Evolutionary conservation across 1,140 invertebrate species (phyloP).

Genomic region (Brachionus paranguensis): DNA sequence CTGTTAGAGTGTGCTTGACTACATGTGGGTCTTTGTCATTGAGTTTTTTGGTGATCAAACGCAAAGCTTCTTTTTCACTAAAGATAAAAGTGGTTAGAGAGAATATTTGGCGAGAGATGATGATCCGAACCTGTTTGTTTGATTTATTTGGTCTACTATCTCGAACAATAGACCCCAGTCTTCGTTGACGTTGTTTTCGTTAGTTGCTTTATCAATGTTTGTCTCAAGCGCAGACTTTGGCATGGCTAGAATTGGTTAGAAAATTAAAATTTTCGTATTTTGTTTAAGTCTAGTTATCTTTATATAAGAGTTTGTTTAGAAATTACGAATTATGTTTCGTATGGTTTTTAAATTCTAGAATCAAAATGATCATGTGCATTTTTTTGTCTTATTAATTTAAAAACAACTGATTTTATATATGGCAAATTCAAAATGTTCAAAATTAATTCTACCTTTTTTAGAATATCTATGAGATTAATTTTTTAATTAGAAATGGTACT

Average conservation of each 20-base stretch:
- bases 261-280: not conserved
- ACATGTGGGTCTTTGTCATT: constrained; percentile 31
- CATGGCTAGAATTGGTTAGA: not conserved
- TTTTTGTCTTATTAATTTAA: too few species aligned
- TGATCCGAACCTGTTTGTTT: not conserved
- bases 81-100: too few species aligned
- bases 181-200: constrained; percentile 7
- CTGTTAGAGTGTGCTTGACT: not conserved
- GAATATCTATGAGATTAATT: too few species aligned
- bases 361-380: too few species aligned
- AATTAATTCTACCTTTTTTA: too few species aligned
- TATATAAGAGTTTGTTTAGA: not conserved
- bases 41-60: not conserved
- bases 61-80: constrained; percentile 4
- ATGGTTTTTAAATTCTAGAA: too few species aligned
- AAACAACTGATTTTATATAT: too few species aligned
- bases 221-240: not conserved
- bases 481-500: too few species aligned
- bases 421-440: too few species aligned
- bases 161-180: not conserved
- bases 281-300: too few species aligned
- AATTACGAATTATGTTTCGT: not conserved
- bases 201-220: constrained; percentile 15
- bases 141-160: not conserved
- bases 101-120: too few species aligned